Evolutionary conservation across 2,797 vertebrate genomes (phyloP), one percentile per base, ranked within the genome.

Genomic region (Danio choprae): DNA sequence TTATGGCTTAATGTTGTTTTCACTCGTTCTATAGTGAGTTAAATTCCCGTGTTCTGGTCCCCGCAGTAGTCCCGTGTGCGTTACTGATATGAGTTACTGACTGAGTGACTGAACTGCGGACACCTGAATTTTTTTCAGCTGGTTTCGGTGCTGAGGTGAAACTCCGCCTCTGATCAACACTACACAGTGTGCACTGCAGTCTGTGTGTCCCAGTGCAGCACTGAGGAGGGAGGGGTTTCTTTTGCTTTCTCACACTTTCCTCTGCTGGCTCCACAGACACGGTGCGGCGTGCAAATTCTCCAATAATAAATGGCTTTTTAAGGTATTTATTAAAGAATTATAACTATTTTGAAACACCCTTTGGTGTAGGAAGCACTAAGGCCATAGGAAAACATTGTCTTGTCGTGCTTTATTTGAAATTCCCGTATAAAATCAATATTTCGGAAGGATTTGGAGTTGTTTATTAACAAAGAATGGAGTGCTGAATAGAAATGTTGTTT

Each of bases 111-210:
- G 88, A 90, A 29, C 89, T 90, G 84, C 88, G 79, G 81, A 84
- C 92, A 94, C 94, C 94, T 94, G 94, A 93, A 94, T 91, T 29
- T 29, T 29, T 89, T 92, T 88, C 91, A 88, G 92, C 91, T 91
- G 92, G 92, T 94, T 92, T 90, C 89, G 83, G 87, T 86, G 90
- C 89, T 2, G 89, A 91, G 89, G 92, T 91, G 87, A 93, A 92
- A 90, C 91, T 90, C 91, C 93, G 92, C 94, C 94, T 91, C 91
- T 88, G 82, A 85, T 79, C 83, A 88, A 78, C 88, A 22, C 62
- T 43, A 63, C 55, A 55, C 44, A 85, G 89, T 92, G 85, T 89
- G 90, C 88, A 89, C 92, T 91, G 92, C 92, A 91, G 91, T 91
- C 87, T 88, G n/a, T 69, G 41, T 50, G 53, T 40, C 84, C 85